These are phyloP conservation scores for Venturia canescens DNA, from an alignment of 1,140 invertebrate species.

Conservation along the genomic window DNA sequence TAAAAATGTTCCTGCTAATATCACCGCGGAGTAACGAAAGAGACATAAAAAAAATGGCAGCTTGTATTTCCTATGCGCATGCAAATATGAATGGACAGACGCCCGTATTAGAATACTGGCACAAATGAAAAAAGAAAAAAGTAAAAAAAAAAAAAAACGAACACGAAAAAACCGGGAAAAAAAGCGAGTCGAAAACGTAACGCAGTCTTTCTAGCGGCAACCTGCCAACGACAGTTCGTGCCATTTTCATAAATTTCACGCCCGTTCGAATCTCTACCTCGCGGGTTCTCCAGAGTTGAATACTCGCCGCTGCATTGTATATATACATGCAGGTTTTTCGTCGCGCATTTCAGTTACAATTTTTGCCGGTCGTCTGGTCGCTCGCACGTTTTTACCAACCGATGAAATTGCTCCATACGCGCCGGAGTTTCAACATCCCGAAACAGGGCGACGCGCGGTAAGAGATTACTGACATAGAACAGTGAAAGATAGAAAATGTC, in stretches of 20 bases:
- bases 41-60: not conserved
- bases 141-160: too few relatives aligned
- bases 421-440: slow-evolving; percentile 4
- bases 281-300: not conserved
- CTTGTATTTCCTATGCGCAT: not conserved
- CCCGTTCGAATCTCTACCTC: slow-evolving; percentile 23
- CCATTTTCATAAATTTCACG: slow-evolving; percentile 37
- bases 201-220: slow-evolving; percentile 9
- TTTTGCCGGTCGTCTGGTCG: slow-evolving; percentile 34
- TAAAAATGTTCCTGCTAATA: slow-evolving; percentile 3
- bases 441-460: slow-evolving; percentile 14
- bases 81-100: slow-evolving; percentile 1
- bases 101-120: not conserved
- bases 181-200: not conserved
- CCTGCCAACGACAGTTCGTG: slow-evolving; percentile 21
- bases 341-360: slow-evolving; percentile 46
- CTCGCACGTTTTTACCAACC: slow-evolving; percentile 25
- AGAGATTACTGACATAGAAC: slow-evolving; percentile 41
- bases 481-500: slow-evolving; percentile 52
- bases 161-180: too few relatives aligned
- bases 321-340: not conserved
- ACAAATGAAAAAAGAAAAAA: not conserved
- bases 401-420: slow-evolving; percentile 42
- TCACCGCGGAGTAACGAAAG: not conserved
- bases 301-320: too few relatives aligned